Evolutionary conservation across 2,888 invertebrate species (phyloP), one percentile per base, ranked within the genome.

Genomic region (Morinoia aosen): DNA sequence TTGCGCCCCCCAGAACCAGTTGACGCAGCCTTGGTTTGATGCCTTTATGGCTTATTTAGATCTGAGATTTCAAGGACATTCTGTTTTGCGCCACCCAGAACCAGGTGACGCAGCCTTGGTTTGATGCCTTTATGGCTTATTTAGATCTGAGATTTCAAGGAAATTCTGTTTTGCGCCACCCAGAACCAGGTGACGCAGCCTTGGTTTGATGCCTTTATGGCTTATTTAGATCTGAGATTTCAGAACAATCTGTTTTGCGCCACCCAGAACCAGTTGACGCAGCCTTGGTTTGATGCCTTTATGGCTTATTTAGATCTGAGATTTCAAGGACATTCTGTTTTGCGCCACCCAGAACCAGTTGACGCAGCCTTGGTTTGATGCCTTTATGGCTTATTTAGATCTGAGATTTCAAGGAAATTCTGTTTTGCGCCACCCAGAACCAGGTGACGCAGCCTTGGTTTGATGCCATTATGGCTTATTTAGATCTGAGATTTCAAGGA

Each of bases 261-360:
- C 0, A 98, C 98, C 0, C 97, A 98, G 96, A 98, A 98, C 97
- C 98, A 99, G 97, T 97, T 96, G 11, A 88, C 12, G n/a, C 25
- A 33, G 40, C 12, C 99, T 99, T 97, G 99, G 99, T 97, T 98
- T 99, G 94, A 97, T 99, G 96, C 98, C 98, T 14, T 98, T 98
- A 98, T 98, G 0, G 97, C 98, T 96, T 98, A 98, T 97, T 98
- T 99, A 97, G 97, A 96, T 3, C 0, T 76, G 19, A 33, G 25
- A 58, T 56, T 58, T 90, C 3, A 8, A 90, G 4, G 76, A 76
- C 2, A 61, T 61, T 33, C 33, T 12, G 94, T 39, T 3, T 8
- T 58, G 58, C 58, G 11, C 76, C 57, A 95, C 58, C n/a, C 57
- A 19, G 11, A 12, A 19, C 64, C 14, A 12, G 5, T 25, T 33